Evolutionary conservation across 2,888 invertebrate species (phyloP).

Genomic region (Brachypterus glaber): DNA sequence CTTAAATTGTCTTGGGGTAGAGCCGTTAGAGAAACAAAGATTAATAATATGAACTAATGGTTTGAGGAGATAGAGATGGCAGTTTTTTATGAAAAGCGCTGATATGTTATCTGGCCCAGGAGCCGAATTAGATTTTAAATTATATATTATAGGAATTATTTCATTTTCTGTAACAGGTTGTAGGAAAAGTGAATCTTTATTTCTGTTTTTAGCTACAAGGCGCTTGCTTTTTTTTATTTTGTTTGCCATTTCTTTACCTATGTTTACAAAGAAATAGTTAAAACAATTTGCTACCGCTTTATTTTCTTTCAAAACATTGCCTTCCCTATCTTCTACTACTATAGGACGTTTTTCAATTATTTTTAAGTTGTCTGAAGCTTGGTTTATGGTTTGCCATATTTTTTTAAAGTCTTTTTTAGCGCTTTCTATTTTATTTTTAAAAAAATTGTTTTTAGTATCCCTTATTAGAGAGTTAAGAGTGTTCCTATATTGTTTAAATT

Average conservation of each 20-base stretch:
- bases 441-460: background rate
- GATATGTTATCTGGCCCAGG: background rate
- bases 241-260: background rate
- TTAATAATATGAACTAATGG: background rate
- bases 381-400: constrained; percentile 6
- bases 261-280: no score
- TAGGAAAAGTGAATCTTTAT: background rate
- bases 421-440: constrained; percentile 1
- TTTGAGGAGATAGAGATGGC: background rate
- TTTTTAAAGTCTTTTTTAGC: constrained; percentile 1
- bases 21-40: background rate
- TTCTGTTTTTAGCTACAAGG: background rate
- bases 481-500: background rate
- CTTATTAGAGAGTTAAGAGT: background rate
- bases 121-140: background rate
- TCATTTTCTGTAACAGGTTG: background rate
- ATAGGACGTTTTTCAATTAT: background rate
- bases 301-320: no score
- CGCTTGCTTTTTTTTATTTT: background rate
- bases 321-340: no score
- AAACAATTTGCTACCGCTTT: no score
- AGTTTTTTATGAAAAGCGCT: background rate
- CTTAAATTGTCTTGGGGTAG: background rate
- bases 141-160: background rate
- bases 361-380: constrained; percentile 1